Base-by-base conservation (phyloP, 1,140 invertebrate genomes). In the Amphibalanus amphitrite region DNA sequence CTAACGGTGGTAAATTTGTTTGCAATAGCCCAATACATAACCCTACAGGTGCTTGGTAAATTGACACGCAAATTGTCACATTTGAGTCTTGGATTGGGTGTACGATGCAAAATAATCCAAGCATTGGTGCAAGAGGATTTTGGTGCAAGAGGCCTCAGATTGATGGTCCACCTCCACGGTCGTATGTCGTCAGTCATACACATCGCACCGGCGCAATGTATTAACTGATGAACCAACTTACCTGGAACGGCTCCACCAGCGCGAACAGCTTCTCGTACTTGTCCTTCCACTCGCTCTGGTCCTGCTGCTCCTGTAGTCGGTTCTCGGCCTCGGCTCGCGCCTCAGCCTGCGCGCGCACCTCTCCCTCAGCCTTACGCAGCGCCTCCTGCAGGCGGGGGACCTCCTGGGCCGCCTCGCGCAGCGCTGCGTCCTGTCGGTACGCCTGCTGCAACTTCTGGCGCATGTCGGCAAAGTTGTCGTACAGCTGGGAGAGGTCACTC, bases 161-260 rank as follows among this genome's bases (percentile, higher is more conserved):
- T n/a, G n/a, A n/a, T n/a, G n/a, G n/a, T n/a, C n/a, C n/a, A n/a
- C n/a, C n/a, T n/a, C n/a, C n/a, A n/a, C n/a, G n/a, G n/a, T n/a
- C n/a, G n/a, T n/a, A n/a, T n/a, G n/a, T n/a, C n/a, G n/a, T n/a
- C n/a, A n/a, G n/a, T n/a, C n/a, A n/a, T n/a, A n/a, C n/a, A n/a
- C n/a, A n/a, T n/a, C n/a, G n/a, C n/a, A n/a, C n/a, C n/a, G n/a
- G n/a, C n/a, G n/a, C n/a, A n/a, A n/a, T n/a, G n/a, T n/a, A n/a
- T n/a, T n/a, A n/a, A n/a, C n/a, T n/a, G n/a, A n/a, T n/a, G n/a
- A n/a, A n/a, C n/a, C n/a, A 38, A 15, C 33, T 38, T 29, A 72
- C 72, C 67, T 73, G 70, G 29, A 73, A 73, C 4, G 72, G 72
- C 8, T 28, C 72, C 3, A 73, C 47, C 30, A 71, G 70, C 4